Evolutionary conservation across 2,113 vertebrate species (phyloP), one percentile per base, ranked within the genome.

Genomic region (Hyaena hyaena): DNA sequence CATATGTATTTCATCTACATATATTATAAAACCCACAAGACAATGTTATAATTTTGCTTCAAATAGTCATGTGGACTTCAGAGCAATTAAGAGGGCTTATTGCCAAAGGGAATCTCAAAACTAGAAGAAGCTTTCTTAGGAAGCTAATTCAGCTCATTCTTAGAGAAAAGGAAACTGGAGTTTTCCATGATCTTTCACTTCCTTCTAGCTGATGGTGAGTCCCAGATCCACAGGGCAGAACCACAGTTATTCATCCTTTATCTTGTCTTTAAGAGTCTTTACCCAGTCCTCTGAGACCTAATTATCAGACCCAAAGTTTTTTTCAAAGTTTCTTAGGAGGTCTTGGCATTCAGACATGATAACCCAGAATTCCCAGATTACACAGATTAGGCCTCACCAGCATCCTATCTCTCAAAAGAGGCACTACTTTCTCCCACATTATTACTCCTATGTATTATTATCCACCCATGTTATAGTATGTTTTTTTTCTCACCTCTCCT

Each of bases 1-100:
- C 97, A 97, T 96, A 97, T 97, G 97, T 97, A 96, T 97, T 97
- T 96, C 96, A 98, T 98, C 97, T 97, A 92, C 96, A 96, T 97
- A 97, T 31, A 97, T 98, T 98, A 97, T 88, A 88, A 96, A 97
- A 96, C 84, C 97, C 97, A 98, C 97, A 97, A 95, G 68, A 95
- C 88, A 97, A 96, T 96, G 94, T 94, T 96, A 92, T 85, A 97
- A 95, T 96, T 97, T 96, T 96, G 76, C 45, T 97, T 97, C 95
- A 96, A 97, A 96, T n/a, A 92, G 77, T 88, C 92, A 96, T 88
- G 61, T 90, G 93, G 94, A 88, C 93, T 96, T 96, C 77, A 93
- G 96, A 97, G 93, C 61, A 97, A 97, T 98, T 96, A 98, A 96
- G 81, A 93, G 9, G 24, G 61, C 76, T 88, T 69, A 45, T 97